Evolutionary conservation across 2,797 vertebrate genomes (phyloP).

Genomic region (Cephalopachus bancanus): DNA sequence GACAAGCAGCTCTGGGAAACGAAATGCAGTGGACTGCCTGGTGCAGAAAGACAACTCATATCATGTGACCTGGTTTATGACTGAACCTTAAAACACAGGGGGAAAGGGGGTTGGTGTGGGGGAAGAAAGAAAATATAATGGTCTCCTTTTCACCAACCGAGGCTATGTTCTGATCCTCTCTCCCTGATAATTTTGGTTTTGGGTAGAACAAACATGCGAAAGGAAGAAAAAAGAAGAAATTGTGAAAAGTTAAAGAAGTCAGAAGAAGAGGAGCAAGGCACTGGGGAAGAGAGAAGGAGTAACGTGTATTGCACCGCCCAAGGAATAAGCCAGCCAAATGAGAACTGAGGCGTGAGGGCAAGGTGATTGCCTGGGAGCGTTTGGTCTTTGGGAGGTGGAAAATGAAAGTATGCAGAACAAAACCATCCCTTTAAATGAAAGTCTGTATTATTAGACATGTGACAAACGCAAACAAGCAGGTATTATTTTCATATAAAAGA

Average conservation of each 20-base stretch:
- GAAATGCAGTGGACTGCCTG: too few species aligned
- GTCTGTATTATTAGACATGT: neutral
- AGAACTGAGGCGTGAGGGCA: rapidly evolving
- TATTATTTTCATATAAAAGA: neutral
- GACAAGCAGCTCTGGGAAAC: neutral
- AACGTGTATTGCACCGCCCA: rapidly evolving
- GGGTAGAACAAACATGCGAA: neutral
- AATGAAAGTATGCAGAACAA: neutral
- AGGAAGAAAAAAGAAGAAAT: neutral
- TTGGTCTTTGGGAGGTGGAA: neutral
- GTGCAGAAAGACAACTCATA: neutral
- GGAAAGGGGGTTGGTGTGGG: neutral
- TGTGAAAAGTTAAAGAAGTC: neutral
- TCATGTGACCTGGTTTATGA: neutral
- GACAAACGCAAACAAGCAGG: neutral
- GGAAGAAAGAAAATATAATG: neutral
- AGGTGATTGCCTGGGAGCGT: neutral
- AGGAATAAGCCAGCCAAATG: neutral
- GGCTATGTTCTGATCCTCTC: neutral
- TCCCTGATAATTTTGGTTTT: neutral
- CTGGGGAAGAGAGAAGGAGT: neutral
- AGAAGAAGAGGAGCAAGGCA: neutral
- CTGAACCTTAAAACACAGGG: neutral
- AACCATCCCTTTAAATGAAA: neutral
- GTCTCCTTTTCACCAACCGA: neutral